phyloP scores from a whole-genome alignment of 2,888 invertebrate genomes.

The Lasioglossum malachurum region DNA sequence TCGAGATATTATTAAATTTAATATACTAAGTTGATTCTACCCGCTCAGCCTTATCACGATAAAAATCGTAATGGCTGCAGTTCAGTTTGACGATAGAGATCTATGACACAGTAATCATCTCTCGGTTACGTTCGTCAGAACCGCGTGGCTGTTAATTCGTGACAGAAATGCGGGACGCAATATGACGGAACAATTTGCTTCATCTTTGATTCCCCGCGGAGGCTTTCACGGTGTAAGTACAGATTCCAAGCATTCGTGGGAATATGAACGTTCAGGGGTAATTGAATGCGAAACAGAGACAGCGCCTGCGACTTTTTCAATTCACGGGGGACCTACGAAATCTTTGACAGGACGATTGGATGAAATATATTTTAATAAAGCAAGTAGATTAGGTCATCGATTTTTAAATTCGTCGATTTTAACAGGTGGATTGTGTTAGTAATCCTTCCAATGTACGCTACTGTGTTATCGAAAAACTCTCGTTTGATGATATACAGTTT shows the following conservation, averaged over 20 bases:
- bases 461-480: neutral
- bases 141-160: neutral
- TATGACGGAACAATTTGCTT: constrained; percentile 51
- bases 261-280: neutral
- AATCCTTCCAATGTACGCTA: neutral
- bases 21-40: neutral
- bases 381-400: neutral
- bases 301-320: neutral
- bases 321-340: neutral
- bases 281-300: neutral
- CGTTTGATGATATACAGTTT: neutral
- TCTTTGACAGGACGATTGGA: neutral
- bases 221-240: neutral
- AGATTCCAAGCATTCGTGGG: neutral
- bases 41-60: neutral
- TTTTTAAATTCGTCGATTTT: neutral
- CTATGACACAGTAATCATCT: neutral
- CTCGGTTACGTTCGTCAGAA: neutral
- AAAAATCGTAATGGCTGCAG: neutral
- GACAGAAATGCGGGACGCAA: constrained; percentile 34
- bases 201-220: constrained; percentile 35
- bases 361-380: neutral
- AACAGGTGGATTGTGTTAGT: too few relatives aligned
- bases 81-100: neutral
- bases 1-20: neutral